Evolutionary conservation across 2,113 vertebrate species (phyloP).

Genomic region (Daboia siamensis): DNA sequence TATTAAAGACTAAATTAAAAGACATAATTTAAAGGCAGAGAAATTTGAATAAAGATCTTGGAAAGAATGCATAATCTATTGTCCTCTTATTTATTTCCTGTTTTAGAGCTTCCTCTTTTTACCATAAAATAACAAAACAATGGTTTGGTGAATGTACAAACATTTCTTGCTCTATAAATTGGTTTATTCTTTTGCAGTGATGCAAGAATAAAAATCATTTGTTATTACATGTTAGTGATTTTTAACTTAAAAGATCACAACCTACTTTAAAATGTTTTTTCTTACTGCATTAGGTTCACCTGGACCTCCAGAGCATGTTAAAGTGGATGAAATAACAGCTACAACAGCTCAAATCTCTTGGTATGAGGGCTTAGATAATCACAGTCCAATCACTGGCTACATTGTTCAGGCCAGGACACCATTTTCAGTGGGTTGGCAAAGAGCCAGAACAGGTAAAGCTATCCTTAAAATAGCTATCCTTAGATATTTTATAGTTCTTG

Average conservation of each 20-base stretch:
- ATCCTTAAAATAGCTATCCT: neutral
- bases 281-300: conserved; percentile 80
- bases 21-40: neutral
- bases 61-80: neutral
- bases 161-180: conserved; percentile 1
- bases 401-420: conserved; percentile 85
- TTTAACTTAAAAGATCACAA: conserved; percentile 1
- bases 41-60: conserved; percentile 23
- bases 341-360: conserved; percentile 91
- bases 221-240: neutral
- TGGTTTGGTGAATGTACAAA: neutral
- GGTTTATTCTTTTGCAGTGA: conserved; percentile 4
- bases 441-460: conserved; percentile 82
- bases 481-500: neutral
- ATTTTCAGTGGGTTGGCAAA: conserved; percentile 94
- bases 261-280: neutral
- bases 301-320: conserved; percentile 82
- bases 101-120: conserved; percentile 19
- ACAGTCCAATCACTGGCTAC: conserved; percentile 88
- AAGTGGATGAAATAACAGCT: conserved; percentile 90
- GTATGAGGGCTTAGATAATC: conserved; percentile 87
- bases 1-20: neutral
- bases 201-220: neutral
- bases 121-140: conserved; percentile 2
- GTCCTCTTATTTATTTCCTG: neutral